Percentiles rank a stretch among this genome's conserved stretches.
phyloP scores from a whole-genome alignment of 2,888 invertebrate genomes.

The Didymodactylos carnosus region DNA sequence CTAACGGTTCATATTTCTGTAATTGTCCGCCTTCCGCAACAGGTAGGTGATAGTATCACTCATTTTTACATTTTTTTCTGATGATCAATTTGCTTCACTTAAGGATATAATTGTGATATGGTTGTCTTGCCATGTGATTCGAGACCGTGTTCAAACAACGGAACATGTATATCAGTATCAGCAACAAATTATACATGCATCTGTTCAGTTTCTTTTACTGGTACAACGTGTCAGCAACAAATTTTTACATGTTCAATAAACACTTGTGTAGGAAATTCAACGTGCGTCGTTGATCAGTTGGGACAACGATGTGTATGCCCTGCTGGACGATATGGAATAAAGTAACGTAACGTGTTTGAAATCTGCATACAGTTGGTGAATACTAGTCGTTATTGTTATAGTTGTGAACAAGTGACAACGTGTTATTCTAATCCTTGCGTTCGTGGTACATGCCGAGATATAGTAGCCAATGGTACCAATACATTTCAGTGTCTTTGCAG shows the following conservation, averaged over 20 bases:
- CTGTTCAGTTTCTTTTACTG: slow-evolving; percentile 6
- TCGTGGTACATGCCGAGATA: not conserved
- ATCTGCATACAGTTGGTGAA: too few relatives aligned
- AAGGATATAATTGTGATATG: slow-evolving; percentile 4
- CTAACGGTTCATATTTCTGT: slow-evolving; percentile 7
- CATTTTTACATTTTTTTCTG: too few relatives aligned
- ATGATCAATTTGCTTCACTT: too few relatives aligned
- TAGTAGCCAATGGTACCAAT: not conserved
- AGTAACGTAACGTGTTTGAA: too few relatives aligned
- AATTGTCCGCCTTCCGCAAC: slow-evolving; percentile 2
- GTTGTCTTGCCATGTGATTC: not conserved
- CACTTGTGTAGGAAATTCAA: slow-evolving; percentile 6
- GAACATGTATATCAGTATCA: slow-evolving; percentile 9
- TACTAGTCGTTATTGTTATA: not conserved
- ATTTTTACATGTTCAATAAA: slow-evolving; percentile 6
- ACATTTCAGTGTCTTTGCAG: slow-evolving; percentile 1
- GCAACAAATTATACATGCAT: slow-evolving; percentile 5
- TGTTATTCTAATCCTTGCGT: slow-evolving; percentile 9
- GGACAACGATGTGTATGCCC: not conserved
- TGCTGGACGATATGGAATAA: not conserved
- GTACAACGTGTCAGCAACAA: not conserved
- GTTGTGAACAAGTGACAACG: slow-evolving; percentile 1
- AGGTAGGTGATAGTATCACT: too few relatives aligned
- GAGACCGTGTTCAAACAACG: slow-evolving; percentile 13
- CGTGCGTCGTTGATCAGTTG: not conserved